Percentiles rank a stretch among this genome's conserved stretches.
These are phyloP conservation scores for Mirza zaza DNA, from an alignment of 2,113 vertebrate genomes.

Conservation along the genomic window DNA sequence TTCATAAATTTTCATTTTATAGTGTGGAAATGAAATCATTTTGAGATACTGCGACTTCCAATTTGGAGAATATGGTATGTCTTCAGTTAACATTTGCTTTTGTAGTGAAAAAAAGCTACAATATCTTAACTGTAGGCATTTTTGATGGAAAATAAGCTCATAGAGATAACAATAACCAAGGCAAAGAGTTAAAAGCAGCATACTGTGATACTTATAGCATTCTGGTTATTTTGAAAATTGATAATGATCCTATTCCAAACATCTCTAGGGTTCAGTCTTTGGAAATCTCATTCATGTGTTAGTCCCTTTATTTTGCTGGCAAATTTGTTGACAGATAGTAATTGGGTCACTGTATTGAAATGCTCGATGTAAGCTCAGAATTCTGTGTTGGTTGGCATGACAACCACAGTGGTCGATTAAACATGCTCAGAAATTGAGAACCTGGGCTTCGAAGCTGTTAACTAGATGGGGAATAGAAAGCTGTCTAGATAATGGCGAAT, in stretches of 20 bases:
- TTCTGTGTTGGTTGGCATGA: constrained; percentile 92
- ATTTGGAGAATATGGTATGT: not conserved
- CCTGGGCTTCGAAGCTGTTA: constrained; percentile 77
- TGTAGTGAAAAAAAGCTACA: constrained; percentile 2
- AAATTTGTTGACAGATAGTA: constrained; percentile 97
- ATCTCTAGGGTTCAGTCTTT: constrained; percentile 66
- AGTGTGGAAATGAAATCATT: not conserved
- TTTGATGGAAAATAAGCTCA: not conserved
- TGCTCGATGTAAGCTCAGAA: constrained; percentile 87
- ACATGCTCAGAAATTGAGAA: constrained; percentile 87
- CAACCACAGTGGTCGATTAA: constrained; percentile 95
- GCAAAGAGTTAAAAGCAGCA: constrained; percentile 25
- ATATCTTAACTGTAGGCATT: not conserved
- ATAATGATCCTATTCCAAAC: constrained; percentile 62
- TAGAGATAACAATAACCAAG: constrained; percentile 30
- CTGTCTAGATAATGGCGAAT: constrained; percentile 36
- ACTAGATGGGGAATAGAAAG: constrained; percentile 71
- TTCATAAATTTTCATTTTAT: not conserved
- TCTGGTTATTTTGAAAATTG: constrained; percentile 66
- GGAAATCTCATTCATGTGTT: constrained; percentile 85
- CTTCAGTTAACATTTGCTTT: not conserved
- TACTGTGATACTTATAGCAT: constrained; percentile 37
- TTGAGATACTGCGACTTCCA: not conserved
- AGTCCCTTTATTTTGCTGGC: constrained; percentile 90
- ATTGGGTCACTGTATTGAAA: constrained; percentile 97